These are phyloP conservation scores for Hermatobates lingyangjiaoensis DNA, from an alignment of 1,140 invertebrate genomes.

Conservation along the genomic window DNA sequence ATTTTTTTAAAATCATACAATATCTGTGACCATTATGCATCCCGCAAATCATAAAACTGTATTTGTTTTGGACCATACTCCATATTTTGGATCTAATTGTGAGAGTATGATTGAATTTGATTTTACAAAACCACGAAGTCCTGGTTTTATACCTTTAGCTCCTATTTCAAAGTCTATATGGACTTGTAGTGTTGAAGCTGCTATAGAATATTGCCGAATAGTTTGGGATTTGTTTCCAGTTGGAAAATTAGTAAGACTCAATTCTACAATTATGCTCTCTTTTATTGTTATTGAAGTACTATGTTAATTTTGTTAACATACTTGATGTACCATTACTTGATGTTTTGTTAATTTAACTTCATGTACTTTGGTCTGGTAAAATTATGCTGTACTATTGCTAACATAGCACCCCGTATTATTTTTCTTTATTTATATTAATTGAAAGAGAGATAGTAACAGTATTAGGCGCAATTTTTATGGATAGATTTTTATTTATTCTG, in stretches of 20 bases:
- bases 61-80: slow-evolving; percentile 82
- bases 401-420: no score
- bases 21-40: slow-evolving; percentile 30
- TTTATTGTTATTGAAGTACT: slow-evolving; percentile 1
- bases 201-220: slow-evolving; percentile 85
- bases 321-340: slow-evolving; percentile 1
- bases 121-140: slow-evolving; percentile 47
- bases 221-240: slow-evolving; percentile 89
- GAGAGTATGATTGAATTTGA: slow-evolving; percentile 79
- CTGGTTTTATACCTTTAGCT: slow-evolving; percentile 47
- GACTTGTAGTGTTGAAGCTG: slow-evolving; percentile 85
- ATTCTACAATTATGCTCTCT: no score
- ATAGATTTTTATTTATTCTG: background rate
- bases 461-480: no score
- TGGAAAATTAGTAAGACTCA: slow-evolving; percentile 56
- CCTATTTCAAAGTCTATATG: slow-evolving; percentile 79
- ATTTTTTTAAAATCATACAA: no score
- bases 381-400: no score
- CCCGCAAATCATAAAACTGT: slow-evolving; percentile 79
- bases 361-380: background rate
- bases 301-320: no score
- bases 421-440: no score
- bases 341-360: background rate
- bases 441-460: no score
- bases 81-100: slow-evolving; percentile 69